These are phyloP conservation scores for Phyllostomus hastatus DNA, from an alignment of 2,113 vertebrate species.

Conservation along the genomic window DNA sequence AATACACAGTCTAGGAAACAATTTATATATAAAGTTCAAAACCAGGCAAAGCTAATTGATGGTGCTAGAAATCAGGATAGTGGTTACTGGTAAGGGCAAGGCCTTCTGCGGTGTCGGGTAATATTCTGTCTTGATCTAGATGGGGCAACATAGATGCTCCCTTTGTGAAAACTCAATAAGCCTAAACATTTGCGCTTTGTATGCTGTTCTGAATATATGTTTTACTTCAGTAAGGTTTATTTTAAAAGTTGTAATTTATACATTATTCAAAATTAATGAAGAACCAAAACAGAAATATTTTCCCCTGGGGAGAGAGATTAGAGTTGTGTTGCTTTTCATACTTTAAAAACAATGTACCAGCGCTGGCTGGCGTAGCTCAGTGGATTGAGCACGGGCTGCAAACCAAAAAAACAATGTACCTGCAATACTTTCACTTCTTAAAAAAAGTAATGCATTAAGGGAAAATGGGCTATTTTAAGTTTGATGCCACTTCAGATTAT, in stretches of 20 bases:
- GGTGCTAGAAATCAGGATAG: background rate
- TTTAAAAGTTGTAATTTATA: background rate
- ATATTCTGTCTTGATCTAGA: background rate
- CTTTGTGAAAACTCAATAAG: constrained; percentile 1
- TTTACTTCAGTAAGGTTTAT: constrained; percentile 27
- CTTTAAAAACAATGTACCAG: background rate
- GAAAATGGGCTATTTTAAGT: background rate
- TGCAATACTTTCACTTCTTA: background rate
- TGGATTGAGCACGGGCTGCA: no score
- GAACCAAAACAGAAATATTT: constrained; percentile 12
- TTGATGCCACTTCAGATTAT: background rate
- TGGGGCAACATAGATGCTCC: background rate
- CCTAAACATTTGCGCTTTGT: background rate
- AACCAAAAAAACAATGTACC: background rate
- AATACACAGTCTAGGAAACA: background rate
- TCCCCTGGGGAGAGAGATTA: background rate
- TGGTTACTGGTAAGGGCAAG: background rate
- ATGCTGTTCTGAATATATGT: constrained; percentile 7
- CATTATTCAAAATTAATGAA: background rate
- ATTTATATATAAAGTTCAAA: background rate
- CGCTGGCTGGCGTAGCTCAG: no score
- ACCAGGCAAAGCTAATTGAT: background rate
- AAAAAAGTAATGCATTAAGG: background rate
- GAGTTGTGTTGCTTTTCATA: background rate
- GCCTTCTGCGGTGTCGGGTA: background rate